These are phyloP conservation scores for Rhinolophus sinicus DNA, from an alignment of 2,113 vertebrate species.

Conservation along the genomic window DNA sequence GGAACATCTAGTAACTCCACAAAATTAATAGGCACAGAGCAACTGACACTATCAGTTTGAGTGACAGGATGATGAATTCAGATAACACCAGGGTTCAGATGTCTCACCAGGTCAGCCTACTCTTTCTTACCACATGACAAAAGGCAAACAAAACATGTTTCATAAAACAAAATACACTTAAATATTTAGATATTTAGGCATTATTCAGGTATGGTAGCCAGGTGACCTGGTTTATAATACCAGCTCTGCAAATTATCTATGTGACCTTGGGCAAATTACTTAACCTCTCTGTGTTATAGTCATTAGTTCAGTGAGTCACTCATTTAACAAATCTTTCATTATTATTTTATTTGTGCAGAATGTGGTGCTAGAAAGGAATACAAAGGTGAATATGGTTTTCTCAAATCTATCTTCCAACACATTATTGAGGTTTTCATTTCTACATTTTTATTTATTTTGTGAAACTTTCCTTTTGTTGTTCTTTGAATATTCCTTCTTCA, in stretches of 20 bases:
- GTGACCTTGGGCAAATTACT: background rate
- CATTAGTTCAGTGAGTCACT: background rate
- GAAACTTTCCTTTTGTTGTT: background rate
- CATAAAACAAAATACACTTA: background rate
- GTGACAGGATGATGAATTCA: background rate
- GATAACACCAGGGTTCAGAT: background rate
- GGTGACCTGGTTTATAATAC: background rate
- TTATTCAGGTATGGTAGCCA: background rate
- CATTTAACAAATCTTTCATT: background rate
- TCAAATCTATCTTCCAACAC: background rate
- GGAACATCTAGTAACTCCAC: background rate
- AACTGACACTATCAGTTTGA: background rate
- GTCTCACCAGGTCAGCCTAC: background rate
- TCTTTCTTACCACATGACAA: background rate
- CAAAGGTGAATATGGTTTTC: background rate
- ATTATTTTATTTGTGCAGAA: background rate
- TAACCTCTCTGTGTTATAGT: background rate
- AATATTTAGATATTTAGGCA: background rate
- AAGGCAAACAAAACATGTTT: background rate
- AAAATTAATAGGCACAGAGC: background rate
- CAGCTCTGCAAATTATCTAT: background rate
- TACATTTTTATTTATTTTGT: background rate
- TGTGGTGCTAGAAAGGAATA: background rate
- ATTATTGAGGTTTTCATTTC: background rate
- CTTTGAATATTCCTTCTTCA: conserved; percentile 2